phyloP scores from a whole-genome alignment of 2,113 vertebrate genomes.

The Lanius collurio region DNA sequence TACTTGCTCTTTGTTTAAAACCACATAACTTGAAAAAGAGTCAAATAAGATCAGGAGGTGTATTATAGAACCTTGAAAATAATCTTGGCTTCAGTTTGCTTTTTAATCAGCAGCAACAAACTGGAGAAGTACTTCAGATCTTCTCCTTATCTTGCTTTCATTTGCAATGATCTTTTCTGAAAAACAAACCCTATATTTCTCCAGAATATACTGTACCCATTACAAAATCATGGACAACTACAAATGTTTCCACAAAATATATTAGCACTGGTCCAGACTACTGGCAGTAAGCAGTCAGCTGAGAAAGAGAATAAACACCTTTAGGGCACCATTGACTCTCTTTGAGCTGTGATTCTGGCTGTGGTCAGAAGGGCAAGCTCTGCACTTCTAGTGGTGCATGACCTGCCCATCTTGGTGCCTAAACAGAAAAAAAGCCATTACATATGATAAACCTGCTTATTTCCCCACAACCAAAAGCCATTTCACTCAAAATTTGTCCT shows the following conservation, averaged over 20 bases:
- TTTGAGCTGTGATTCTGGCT: neutral
- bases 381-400: neutral
- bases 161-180: neutral
- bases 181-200: neutral
- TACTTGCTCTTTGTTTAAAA: slow-evolving; percentile 20
- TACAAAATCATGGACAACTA: neutral
- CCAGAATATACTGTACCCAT: neutral
- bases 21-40: neutral
- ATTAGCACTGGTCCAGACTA: neutral
- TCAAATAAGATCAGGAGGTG: neutral
- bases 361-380: neutral
- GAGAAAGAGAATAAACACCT: neutral
- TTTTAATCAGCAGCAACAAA: neutral
- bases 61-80: neutral
- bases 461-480: neutral
- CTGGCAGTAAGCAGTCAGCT: neutral
- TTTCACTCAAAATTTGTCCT: neutral
- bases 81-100: neutral
- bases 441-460: neutral
- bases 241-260: neutral
- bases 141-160: neutral
- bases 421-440: neutral
- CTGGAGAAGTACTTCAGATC: neutral
- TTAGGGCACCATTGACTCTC: neutral
- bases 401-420: neutral